Base-by-base conservation (phyloP, 2,113 vertebrate genomes). In the Etia nguti region DNA sequence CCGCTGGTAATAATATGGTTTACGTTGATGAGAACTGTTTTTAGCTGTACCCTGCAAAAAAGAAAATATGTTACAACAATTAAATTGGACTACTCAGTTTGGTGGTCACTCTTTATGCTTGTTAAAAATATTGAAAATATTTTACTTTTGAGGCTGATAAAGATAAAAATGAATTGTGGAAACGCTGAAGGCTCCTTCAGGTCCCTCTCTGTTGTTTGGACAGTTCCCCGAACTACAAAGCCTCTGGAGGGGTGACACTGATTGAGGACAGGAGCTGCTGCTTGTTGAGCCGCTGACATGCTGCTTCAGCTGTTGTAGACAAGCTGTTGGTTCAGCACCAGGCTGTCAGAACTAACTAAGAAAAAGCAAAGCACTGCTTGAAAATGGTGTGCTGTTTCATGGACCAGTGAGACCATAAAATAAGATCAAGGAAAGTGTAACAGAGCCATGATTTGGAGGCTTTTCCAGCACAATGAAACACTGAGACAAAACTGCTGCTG, bases 251-350 rank as follows among this genome's bases (percentile, higher is more conserved):
- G 18, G 62, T 55, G 55, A 81, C 62, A 62, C 82, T 85, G 87
- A 88, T 12, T 24, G 54, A 84, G 20, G 54, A 81, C 62, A 13
- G 10, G 22, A 38, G 68, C 75, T 81, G 16, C 70, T 75, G 70
- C 41, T 73, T 73, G 68, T 73, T 48, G 5, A n/a, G 68, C 22
- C 2, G 24, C 43, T 50, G 70, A 75, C 70, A 75, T 75, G 70
- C 70, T 29, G 43, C 70, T 50, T 75, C 60, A 79, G 83, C 83
- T 81, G 79, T 22, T 81, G 62, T 36, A 54, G 46, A 85, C 87
- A 48, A 70, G 83, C 50, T 80, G 88, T 62, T 85, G 55, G 54
- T 59, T 89, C 84, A 89, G 84, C 59, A 80, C 43, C 73, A 38
- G 70, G 16, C 84, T 86, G 88, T 59, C 59, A 80, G 11, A 41